Percentiles rank a stretch among this genome's conserved stretches.
phyloP scores from a whole-genome alignment of 2,888 invertebrate species.

The Heliconius ismenius region DNA sequence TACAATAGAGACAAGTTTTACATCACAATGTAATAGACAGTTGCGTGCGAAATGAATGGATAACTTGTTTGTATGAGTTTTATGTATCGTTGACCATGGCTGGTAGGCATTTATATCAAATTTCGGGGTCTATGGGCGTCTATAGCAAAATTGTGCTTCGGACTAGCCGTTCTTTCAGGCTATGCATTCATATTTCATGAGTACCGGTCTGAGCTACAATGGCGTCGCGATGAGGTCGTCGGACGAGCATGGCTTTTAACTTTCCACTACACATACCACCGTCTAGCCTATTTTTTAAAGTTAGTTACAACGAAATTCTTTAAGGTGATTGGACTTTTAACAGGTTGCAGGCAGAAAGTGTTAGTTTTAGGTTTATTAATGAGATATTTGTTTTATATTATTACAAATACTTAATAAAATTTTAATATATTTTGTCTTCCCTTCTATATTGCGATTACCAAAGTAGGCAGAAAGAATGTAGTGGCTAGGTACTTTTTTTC shows the following conservation, averaged over 20 bases:
- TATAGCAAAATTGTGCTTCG: slow-evolving; percentile 48
- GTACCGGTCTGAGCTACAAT: slow-evolving; percentile 71
- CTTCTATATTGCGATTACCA: neutral
- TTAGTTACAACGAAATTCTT: slow-evolving; percentile 31
- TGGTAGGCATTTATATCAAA: slow-evolving; percentile 47
- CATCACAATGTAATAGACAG: slow-evolving; percentile 47
- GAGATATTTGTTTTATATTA: neutral
- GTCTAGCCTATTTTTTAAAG: slow-evolving; percentile 41
- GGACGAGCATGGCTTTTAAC: slow-evolving; percentile 63
- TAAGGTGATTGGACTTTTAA: slow-evolving; percentile 20
- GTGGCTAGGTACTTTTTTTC: neutral
- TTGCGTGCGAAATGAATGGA: slow-evolving; percentile 54
- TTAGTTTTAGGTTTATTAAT: neutral
- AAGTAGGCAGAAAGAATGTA: neutral
- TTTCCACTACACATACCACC: slow-evolving; percentile 44
- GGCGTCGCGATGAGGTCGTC: slow-evolving; percentile 76
- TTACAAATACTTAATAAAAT: neutral
- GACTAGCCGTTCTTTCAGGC: slow-evolving; percentile 69
- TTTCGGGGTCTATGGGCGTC: slow-evolving; percentile 47
- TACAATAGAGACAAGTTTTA: slow-evolving; percentile 64
- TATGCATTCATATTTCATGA: slow-evolving; percentile 78
- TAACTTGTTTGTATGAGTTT: slow-evolving; percentile 26
- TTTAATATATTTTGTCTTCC: neutral
- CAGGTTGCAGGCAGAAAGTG: neutral
- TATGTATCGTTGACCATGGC: slow-evolving; percentile 38